Evolutionary conservation across 2,888 invertebrate genomes (phyloP), one percentile per base, ranked within the genome.

Genomic region (Agonum fuliginosum): DNA sequence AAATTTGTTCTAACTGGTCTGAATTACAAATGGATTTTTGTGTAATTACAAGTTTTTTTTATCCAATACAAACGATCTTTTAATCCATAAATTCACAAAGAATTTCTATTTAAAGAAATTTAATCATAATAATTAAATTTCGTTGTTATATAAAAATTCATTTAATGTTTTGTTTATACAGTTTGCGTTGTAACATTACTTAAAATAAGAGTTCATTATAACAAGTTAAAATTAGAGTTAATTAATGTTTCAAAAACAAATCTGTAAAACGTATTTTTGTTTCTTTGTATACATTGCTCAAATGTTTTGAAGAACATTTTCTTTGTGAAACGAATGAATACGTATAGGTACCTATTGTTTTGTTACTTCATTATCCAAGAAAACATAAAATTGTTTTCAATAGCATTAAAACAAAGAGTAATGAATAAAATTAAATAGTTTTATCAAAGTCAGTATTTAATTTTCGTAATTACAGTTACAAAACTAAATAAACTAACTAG

Each of bases 291-390:
- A 22, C 2, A 30, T 62, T 62, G 27, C 17, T 62, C 5, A 22
- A 30, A 62, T 62, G 19, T n/a, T 62, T 62, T 62, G 27, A 62
- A 62, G 27, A 30, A 30, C 30, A 30, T 62, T 62, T 58, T 62
- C 58, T 17, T 62, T 62, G 6, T 62, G 58, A 62, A 30, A 62
- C 27, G 58, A 62, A 30, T 30, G 17, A 6, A 54, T 24, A 54
- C 30, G 17, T 30, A 10, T 62, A 12, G 17, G n/a, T 30, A 30
- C 58, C 30, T 58, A 27, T 30, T 62, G 58, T 62, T 62, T 27
- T 62, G 27, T 62, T 27, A 62, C 58, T 6, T 27, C 19, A 30
- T 27, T 62, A 17, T 30, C 5, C 14, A 58, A 58, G 27, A 30
- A 58, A 58, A 12, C 30, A 5, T 27, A 6, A 30, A 24, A 22